Percentiles rank a stretch among this genome's conserved stretches.
Conservation (phyloP, 2,888 invertebrate species). For the Cantharis lateralis region DNA sequence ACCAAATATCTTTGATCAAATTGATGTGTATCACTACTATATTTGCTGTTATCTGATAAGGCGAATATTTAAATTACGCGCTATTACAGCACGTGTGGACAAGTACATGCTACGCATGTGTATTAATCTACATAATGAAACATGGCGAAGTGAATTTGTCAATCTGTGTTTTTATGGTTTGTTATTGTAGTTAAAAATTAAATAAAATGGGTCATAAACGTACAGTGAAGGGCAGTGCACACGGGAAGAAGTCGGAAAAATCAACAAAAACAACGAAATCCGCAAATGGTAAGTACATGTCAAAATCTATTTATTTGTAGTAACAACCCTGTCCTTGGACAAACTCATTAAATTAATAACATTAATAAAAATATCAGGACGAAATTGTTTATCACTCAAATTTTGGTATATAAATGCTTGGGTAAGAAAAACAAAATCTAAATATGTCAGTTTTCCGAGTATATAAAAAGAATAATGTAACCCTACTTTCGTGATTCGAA, state of each 20-base stretch:
- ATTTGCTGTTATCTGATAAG: background rate
- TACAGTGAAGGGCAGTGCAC: constrained; percentile 16
- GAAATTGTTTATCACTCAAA: background rate
- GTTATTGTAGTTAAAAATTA: constrained; percentile 15
- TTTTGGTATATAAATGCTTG: background rate
- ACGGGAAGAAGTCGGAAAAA: constrained; percentile 24
- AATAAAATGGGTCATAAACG: constrained; percentile 33
- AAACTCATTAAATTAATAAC: constrained; percentile 1
- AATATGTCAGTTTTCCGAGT: background rate
- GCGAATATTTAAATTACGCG: background rate
- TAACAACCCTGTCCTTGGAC: constrained; percentile 12
- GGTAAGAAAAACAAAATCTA: background rate
- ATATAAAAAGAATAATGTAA: background rate
- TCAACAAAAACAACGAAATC: constrained; percentile 26
- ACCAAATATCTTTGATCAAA: background rate
- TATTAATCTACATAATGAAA: constrained; percentile 5
- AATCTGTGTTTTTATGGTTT: constrained; percentile 10
- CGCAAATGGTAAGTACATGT: constrained; percentile 16
- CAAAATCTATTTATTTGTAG: constrained; percentile 4
- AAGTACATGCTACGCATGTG: constrained; percentile 9
- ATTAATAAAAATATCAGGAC: background rate
- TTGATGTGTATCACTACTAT: background rate
- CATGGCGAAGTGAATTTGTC: constrained; percentile 18
- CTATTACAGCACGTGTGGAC: constrained; percentile 5
- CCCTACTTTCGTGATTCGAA: background rate